phyloP scores from a whole-genome alignment of 1,140 invertebrate species.

The Berghia stephanieae region DNA sequence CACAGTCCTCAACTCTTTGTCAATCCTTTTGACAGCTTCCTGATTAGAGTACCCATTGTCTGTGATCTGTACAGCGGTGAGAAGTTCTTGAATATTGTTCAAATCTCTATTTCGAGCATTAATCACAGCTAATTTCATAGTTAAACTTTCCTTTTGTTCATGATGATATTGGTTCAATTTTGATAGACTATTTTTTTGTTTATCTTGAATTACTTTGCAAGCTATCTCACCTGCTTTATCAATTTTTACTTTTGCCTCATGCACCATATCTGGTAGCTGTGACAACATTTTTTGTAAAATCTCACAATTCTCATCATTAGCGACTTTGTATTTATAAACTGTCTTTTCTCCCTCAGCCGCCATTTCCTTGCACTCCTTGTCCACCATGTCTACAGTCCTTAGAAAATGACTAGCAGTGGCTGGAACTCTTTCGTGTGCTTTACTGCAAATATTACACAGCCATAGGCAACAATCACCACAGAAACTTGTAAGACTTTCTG shows the following conservation, averaged over 20 bases:
- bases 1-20: background rate
- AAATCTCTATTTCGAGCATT: background rate
- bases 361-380: constrained; percentile 23
- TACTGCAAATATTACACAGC: constrained; percentile 22
- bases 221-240: constrained; percentile 10
- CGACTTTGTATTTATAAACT: background rate
- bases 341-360: constrained; percentile 21
- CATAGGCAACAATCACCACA: constrained; percentile 17
- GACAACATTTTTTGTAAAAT: background rate
- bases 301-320: constrained; percentile 17
- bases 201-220: constrained; percentile 19
- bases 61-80: constrained; percentile 7
- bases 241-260: background rate
- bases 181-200: background rate
- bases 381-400: background rate
- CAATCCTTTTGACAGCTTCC: constrained; percentile 18
- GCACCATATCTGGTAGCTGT: constrained; percentile 25
- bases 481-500: background rate
- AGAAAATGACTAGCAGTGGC: background rate
- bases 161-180: constrained; percentile 9
- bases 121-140: background rate
- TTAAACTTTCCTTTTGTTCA: constrained; percentile 1
- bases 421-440: constrained; percentile 17
- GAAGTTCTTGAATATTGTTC: background rate
- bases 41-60: constrained; percentile 28